Percentiles rank a stretch among this genome's conserved stretches.
Evolutionary conservation across 2,797 vertebrate genomes (phyloP).

Genomic region (Coreius guichenoti): DNA sequence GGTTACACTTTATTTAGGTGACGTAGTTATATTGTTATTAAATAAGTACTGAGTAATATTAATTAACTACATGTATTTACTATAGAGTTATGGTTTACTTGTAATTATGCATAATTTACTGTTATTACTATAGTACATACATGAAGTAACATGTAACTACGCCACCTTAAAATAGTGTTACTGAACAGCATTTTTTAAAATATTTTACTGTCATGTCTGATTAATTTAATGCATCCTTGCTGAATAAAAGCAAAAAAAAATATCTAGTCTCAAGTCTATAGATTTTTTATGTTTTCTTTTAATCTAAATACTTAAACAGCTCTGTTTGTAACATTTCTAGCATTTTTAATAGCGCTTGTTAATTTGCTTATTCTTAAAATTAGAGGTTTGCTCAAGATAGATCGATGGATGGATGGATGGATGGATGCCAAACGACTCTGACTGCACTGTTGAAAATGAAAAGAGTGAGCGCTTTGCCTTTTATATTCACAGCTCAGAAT

Average conservation of each 20-base stretch:
- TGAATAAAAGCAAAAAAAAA: no score
- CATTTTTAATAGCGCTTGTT: slow-evolving; percentile 4
- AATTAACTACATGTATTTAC: no score
- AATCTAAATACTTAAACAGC: slow-evolving; percentile 47
- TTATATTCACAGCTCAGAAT: slow-evolving; percentile 36
- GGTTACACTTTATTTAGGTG: no score
- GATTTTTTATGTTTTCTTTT: slow-evolving; percentile 59
- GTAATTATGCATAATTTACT: no score
- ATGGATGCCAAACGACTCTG: slow-evolving; percentile 14
- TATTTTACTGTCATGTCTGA: not conserved
- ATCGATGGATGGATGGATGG: not conserved
- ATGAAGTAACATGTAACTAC: no score
- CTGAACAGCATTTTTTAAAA: no score
- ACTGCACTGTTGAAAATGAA: slow-evolving; percentile 15
- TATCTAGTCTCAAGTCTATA: slow-evolving; percentile 68
- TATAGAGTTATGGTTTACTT: no score
- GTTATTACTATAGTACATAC: no score
- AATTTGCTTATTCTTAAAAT: slow-evolving; percentile 25
- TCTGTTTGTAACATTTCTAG: slow-evolving; percentile 46
- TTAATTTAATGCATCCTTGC: not conserved
- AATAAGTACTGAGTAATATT: no score
- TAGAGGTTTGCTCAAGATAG: not conserved
- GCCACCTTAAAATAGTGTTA: no score
- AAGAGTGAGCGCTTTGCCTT: slow-evolving; percentile 23
- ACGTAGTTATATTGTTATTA: no score